Conservation (phyloP, 2,797 vertebrate species). For the Cyprinodon diabolis region DNA sequence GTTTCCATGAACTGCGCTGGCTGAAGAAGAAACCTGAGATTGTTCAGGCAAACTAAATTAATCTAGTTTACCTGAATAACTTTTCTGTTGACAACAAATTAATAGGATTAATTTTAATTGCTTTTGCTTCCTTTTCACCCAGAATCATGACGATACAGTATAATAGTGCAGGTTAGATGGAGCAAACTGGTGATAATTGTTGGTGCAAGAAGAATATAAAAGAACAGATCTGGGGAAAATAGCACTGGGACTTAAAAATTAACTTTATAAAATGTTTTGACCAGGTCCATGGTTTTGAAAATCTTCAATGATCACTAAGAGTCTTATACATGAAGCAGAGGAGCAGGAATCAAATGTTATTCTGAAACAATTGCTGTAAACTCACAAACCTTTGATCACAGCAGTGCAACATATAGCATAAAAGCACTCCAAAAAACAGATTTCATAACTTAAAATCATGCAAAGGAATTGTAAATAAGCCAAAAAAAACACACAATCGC, state of each 20-base stretch:
- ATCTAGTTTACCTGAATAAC: background rate
- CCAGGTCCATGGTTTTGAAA: no score
- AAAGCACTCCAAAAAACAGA: no score
- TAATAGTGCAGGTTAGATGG: background rate
- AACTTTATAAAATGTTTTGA: background rate
- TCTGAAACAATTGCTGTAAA: no score
- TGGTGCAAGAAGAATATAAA: background rate
- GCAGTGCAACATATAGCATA: no score
- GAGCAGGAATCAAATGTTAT: no score
- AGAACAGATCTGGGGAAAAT: background rate
- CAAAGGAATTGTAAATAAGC: no score
- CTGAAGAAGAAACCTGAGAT: background rate
- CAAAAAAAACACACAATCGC: no score
- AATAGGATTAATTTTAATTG: background rate
- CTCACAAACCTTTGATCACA: no score
- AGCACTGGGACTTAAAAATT: background rate
- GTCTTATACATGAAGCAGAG: no score
- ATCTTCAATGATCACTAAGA: no score
- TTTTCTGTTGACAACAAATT: background rate
- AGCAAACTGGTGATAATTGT: background rate
- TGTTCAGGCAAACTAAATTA: background rate
- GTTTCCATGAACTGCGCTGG: background rate
- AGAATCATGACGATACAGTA: background rate
- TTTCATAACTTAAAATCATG: no score
- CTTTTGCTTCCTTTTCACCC: background rate